phyloP scores from a whole-genome alignment of 92 coral and sea anemone genomes.

The Epizoanthus scotinus region DNA sequence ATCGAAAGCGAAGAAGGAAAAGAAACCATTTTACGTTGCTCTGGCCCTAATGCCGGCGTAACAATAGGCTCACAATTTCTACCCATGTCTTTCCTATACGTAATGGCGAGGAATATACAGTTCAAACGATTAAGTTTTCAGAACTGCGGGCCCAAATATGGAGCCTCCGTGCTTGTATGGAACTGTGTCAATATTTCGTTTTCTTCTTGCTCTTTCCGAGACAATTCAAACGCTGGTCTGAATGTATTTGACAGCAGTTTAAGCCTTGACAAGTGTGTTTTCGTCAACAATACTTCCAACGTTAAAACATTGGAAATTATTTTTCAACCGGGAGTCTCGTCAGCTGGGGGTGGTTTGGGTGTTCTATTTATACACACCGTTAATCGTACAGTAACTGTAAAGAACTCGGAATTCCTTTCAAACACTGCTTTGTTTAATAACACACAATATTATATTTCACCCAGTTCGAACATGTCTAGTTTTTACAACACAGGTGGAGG shows the following conservation, averaged over 20 bases:
- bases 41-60: conserved; percentile 42
- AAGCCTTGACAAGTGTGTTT: conserved; percentile 54
- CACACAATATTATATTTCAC: conserved; percentile 57
- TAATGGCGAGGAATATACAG: conserved; percentile 45
- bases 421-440: conserved; percentile 73
- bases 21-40: conserved; percentile 43
- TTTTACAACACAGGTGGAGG: conserved; percentile 67
- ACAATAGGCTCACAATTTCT: conserved; percentile 49
- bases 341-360: conserved; percentile 71
- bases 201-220: conserved; percentile 61
- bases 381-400: conserved; percentile 40
- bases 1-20: conserved; percentile 46
- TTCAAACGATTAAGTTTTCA: conserved; percentile 65
- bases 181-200: conserved; percentile 66
- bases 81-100: neutral
- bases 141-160: conserved; percentile 55
- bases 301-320: conserved; percentile 16
- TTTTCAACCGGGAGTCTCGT: conserved; percentile 53
- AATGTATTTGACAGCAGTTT: conserved; percentile 76
- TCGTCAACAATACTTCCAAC: conserved; percentile 69
- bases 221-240: conserved; percentile 73
- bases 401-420: conserved; percentile 51
- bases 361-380: conserved; percentile 46
- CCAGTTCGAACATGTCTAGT: conserved; percentile 47
- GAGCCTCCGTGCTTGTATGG: conserved; percentile 71